Evolutionary conservation across 1,140 invertebrate species (phyloP).

Genomic region (Leptopilina boulardi): DNA sequence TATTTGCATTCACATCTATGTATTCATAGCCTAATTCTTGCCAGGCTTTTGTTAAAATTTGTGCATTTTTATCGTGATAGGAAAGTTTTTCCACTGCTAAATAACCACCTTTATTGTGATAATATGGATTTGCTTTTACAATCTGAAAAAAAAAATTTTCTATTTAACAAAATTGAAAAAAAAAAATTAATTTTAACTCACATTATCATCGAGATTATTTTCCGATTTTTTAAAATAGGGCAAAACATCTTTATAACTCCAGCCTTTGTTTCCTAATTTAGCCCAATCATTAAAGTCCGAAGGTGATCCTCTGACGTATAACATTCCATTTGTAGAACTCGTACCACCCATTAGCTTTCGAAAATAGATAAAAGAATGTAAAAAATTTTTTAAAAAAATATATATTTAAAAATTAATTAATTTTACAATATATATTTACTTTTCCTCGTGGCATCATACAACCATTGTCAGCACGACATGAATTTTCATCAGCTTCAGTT

Average conservation of each 20-base stretch:
- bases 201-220: conserved; percentile 78
- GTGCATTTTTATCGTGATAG: conserved; percentile 77
- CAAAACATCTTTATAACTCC: no score
- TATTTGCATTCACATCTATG: conserved; percentile 76
- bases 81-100: conserved; percentile 79
- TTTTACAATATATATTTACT: neutral
- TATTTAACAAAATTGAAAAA: no score
- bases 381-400: no score
- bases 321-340: conserved; percentile 81
- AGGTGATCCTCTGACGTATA: conserved; percentile 81
- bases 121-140: conserved; percentile 67
- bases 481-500: conserved; percentile 20
- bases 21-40: conserved; percentile 77
- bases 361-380: no score
- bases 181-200: no score
- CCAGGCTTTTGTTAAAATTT: conserved; percentile 77
- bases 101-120: conserved; percentile 78
- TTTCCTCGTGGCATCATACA: conserved; percentile 19
- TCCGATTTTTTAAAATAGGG: no score
- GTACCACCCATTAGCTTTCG: conserved; percentile 75
- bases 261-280: conserved; percentile 73
- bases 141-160: conserved; percentile 58
- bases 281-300: conserved; percentile 83
- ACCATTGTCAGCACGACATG: neutral
- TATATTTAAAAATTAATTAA: neutral